Percentiles rank a stretch among this genome's conserved stretches.
Conservation (phyloP, 2,888 invertebrate species). For the Dendrolimus houi region DNA sequence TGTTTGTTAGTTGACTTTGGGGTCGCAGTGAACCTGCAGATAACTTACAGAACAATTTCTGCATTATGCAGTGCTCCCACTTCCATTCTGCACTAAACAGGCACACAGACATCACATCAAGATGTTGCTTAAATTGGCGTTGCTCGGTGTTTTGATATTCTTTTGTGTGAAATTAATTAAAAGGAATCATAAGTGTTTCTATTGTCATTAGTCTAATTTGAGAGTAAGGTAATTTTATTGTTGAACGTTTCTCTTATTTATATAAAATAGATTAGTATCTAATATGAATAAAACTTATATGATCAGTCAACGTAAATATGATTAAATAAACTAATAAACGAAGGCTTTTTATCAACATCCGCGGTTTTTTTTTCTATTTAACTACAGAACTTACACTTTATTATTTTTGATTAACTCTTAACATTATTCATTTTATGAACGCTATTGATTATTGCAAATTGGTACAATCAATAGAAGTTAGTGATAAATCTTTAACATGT, state of each 20-base stretch:
- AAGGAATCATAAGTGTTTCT: slow-evolving; percentile 26
- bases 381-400: neutral
- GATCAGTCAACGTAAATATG: neutral
- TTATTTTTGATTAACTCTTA: neutral
- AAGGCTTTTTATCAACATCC: neutral
- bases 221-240: slow-evolving; percentile 12
- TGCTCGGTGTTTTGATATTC: slow-evolving; percentile 54
- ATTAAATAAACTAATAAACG: neutral
- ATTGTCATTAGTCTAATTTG: slow-evolving; percentile 28
- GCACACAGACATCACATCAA: slow-evolving; percentile 18
- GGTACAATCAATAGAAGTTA: too few species aligned
- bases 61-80: neutral
- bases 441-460: too few species aligned
- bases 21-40: slow-evolving; percentile 15
- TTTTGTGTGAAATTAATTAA: slow-evolving; percentile 54
- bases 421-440: too few species aligned
- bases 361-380: too few species aligned
- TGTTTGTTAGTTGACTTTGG: slow-evolving; percentile 19
- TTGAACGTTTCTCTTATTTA: too few species aligned
- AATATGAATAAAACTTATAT: neutral
- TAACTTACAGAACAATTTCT: neutral
- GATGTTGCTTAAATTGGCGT: slow-evolving; percentile 57
- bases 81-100: slow-evolving; percentile 17
- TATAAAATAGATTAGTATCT: too few species aligned
- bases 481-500: too few species aligned